These are phyloP conservation scores for Panzeria rudis DNA, from an alignment of 2,888 invertebrate species.

Conservation along the genomic window DNA sequence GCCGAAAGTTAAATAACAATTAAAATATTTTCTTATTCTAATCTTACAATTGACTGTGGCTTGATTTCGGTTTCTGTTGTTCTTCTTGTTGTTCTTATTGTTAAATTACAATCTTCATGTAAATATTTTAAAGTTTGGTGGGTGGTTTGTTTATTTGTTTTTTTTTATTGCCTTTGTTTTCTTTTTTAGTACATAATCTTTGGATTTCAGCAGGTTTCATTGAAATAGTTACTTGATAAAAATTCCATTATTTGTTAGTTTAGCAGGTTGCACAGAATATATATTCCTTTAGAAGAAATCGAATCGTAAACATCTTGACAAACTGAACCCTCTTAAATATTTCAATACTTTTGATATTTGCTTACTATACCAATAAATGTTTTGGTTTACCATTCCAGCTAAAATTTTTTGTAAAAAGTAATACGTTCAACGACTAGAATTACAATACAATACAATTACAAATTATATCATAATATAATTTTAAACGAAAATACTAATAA, in stretches of 20 bases:
- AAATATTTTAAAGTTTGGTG: constrained; percentile 57
- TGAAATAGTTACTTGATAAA: background rate
- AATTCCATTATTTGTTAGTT: background rate
- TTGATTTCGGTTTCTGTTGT: background rate
- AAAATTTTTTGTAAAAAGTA: no score
- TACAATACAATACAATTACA: no score
- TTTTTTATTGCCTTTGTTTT: constrained; percentile 12
- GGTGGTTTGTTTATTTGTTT: constrained; percentile 31
- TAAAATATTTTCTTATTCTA: constrained; percentile 62
- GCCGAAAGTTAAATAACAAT: constrained; percentile 59
- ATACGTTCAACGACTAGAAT: no score
- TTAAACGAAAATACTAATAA: no score
- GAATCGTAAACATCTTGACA: no score
- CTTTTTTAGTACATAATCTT: constrained; percentile 38
- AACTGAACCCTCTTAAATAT: no score
- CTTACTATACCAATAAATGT: no score
- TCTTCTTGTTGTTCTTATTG: constrained; percentile 22
- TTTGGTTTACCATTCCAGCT: no score
- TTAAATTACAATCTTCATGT: constrained; percentile 45
- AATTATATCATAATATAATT: no score
- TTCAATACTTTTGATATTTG: no score
- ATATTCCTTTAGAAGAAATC: background rate
- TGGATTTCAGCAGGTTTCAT: constrained; percentile 10
- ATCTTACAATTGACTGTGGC: constrained; percentile 11
- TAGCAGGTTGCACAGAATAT: background rate